Evolutionary conservation across 1,140 invertebrate genomes (phyloP).

Genomic region (Panagrolaimus sp.): DNA sequence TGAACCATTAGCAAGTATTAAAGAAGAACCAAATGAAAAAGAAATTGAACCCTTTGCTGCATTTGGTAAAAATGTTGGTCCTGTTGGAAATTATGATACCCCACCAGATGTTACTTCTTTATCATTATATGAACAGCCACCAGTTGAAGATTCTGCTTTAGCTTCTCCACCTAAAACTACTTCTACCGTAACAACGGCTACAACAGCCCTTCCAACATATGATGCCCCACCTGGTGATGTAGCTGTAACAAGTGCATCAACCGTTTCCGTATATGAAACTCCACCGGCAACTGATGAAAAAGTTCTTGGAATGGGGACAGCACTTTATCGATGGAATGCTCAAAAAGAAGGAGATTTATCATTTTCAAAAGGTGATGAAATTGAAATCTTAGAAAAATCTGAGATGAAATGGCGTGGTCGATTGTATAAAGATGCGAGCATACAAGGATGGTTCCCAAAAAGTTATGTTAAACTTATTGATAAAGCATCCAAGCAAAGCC

Average conservation of each 20-base stretch:
- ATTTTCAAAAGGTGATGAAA: constrained; percentile 68
- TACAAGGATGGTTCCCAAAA: constrained; percentile 69
- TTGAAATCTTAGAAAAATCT: constrained; percentile 67
- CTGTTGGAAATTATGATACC: constrained; percentile 1
- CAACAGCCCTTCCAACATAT: constrained; percentile 28
- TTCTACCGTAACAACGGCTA: neutral
- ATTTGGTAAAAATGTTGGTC: neutral
- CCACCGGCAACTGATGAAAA: neutral
- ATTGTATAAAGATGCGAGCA: constrained; percentile 51
- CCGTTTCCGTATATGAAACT: neutral
- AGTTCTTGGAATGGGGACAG: constrained; percentile 59
- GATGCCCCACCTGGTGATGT: constrained; percentile 38
- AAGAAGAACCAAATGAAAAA: constrained; percentile 44
- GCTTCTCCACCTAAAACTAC: neutral
- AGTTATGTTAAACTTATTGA: constrained; percentile 65
- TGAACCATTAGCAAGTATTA: constrained; percentile 50
- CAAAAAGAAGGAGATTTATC: constrained; percentile 67
- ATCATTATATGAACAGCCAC: neutral
- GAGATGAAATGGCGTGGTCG: constrained; percentile 70
- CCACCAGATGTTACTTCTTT: neutral
- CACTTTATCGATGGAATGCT: constrained; percentile 67
- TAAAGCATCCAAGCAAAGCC: constrained; percentile 10
- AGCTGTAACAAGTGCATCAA: neutral
- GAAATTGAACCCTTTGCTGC: constrained; percentile 15
- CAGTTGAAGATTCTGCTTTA: neutral